phyloP scores from a whole-genome alignment of 2,888 invertebrate species.

The Tenthredo scrophulariae region DNA sequence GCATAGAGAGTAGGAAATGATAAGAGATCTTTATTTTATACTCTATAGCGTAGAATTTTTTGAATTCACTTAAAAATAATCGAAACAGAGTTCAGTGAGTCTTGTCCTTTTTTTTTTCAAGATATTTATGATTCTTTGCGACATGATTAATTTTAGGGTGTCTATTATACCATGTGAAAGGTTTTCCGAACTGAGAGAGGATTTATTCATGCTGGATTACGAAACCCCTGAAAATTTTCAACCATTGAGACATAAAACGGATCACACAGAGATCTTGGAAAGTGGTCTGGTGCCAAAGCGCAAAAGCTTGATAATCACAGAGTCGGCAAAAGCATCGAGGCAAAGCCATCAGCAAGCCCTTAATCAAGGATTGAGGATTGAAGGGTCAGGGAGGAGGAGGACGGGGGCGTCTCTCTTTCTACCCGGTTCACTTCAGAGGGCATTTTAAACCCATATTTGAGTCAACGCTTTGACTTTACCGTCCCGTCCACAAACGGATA shows the following conservation, averaged over 20 bases:
- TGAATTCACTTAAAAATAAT: no score
- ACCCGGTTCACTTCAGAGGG: neutral
- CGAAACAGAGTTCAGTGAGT: neutral
- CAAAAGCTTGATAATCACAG: constrained; percentile 29
- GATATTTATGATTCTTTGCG: neutral
- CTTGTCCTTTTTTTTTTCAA: neutral
- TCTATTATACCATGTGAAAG: neutral
- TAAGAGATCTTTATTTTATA: neutral
- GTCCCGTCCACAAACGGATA: neutral
- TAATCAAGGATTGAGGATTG: constrained; percentile 42
- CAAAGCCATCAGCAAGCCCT: constrained; percentile 41
- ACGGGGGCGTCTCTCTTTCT: constrained; percentile 21
- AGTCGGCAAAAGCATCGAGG: constrained; percentile 22
- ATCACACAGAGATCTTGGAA: neutral
- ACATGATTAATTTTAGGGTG: neutral
- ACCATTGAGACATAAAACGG: neutral
- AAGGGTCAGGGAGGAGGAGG: neutral
- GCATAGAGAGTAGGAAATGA: neutral
- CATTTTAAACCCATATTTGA: constrained; percentile 31
- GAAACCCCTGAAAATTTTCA: neutral
- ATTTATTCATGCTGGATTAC: neutral
- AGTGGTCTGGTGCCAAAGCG: constrained; percentile 28
- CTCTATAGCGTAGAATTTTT: neutral
- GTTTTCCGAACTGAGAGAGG: neutral
- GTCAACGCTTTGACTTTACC: constrained; percentile 45